Conservation (phyloP, 2,113 vertebrate genomes). For the Microcebus ravelobensis region DNA sequence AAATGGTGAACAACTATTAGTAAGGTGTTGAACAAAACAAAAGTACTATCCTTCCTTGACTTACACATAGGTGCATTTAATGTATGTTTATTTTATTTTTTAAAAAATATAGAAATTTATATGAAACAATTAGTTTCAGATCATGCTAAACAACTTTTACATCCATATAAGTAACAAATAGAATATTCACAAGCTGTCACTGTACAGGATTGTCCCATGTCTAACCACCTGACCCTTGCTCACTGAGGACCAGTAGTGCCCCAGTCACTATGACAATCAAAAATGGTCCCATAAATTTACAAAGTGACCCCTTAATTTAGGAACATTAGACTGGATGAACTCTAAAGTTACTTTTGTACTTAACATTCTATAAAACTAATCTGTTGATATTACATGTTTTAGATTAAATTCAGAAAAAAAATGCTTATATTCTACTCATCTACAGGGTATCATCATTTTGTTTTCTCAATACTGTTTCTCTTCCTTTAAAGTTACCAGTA, state of each 20-base stretch:
- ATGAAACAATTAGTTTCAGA: neutral
- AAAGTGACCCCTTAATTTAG: neutral
- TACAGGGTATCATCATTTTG: neutral
- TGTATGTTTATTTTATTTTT: neutral
- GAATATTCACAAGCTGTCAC: neutral
- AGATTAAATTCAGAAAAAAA: neutral
- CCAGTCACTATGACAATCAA: neutral
- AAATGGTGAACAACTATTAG: neutral
- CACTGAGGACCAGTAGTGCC: neutral
- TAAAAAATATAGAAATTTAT: neutral
- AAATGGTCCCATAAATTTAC: neutral
- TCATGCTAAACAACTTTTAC: neutral
- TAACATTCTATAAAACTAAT: neutral
- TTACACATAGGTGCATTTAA: neutral
- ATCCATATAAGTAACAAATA: neutral
- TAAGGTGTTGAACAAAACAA: neutral
- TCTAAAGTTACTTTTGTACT: neutral
- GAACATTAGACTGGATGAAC: neutral
- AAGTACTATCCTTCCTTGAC: neutral
- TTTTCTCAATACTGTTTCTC: constrained; percentile 14
- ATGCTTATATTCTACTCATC: neutral
- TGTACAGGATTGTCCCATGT: neutral
- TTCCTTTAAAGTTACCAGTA: neutral
- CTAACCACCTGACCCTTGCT: neutral
- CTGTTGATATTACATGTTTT: neutral